These are phyloP conservation scores for Kradibia gibbosae DNA, from an alignment of 1,140 invertebrate genomes.

Conservation along the genomic window DNA sequence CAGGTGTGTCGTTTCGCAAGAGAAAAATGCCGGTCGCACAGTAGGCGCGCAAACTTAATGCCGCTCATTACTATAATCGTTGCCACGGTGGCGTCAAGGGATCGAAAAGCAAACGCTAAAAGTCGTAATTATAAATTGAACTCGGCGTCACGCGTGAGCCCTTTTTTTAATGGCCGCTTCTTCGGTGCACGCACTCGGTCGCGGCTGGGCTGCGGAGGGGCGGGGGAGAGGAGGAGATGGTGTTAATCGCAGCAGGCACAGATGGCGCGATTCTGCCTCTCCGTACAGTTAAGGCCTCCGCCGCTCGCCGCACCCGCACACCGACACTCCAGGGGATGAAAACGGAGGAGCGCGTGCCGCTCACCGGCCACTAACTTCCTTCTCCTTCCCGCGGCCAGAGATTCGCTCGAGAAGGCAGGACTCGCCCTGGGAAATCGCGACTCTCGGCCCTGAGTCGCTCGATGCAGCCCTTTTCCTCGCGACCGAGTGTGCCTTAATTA, in stretches of 20 bases:
- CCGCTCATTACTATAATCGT: background rate
- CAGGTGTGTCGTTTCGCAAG: too few species aligned
- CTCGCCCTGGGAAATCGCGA: too few species aligned
- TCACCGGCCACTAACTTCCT: too few species aligned
- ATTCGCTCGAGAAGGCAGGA: too few species aligned
- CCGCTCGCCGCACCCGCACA: background rate
- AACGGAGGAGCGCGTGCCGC: too few species aligned
- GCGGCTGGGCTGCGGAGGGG: background rate
- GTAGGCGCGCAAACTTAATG: background rate
- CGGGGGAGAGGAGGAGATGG: background rate
- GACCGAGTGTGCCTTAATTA: conserved; percentile 7
- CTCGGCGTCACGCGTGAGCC: background rate
- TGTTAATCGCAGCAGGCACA: conserved; percentile 36
- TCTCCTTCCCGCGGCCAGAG: too few species aligned
- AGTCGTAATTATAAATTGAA: conserved; percentile 11
- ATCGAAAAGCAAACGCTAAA: background rate
- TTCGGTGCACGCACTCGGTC: background rate
- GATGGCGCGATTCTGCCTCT: conserved; percentile 29
- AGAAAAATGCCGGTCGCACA: too few species aligned
- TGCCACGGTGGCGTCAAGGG: background rate
- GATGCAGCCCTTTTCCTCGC: background rate
- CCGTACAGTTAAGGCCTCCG: background rate
- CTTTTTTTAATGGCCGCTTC: background rate
- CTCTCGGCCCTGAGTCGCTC: background rate
- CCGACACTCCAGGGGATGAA: too few species aligned